phyloP scores from a whole-genome alignment of 2,113 vertebrate genomes.

The Glaucomys volans region DNA sequence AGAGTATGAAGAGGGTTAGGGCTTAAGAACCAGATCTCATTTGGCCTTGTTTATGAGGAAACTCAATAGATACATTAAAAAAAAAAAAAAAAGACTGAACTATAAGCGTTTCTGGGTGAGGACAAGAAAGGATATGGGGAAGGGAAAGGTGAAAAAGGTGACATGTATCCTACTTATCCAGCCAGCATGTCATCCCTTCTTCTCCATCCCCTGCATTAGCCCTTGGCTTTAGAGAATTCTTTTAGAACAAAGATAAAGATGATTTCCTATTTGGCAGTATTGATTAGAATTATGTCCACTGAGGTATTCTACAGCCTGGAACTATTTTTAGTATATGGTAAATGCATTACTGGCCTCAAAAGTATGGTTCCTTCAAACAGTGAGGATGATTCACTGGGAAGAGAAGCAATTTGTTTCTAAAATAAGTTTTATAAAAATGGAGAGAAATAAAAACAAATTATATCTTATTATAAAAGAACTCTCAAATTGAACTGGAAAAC shows the following conservation, averaged over 20 bases:
- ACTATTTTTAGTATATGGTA: conserved; percentile 56
- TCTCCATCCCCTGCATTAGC: not conserved
- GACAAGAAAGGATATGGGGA: not conserved
- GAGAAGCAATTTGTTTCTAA: conserved; percentile 59
- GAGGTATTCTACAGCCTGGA: conserved; percentile 22
- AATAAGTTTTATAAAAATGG: conserved; percentile 17
- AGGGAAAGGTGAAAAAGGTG: not conserved
- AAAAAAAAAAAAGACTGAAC: not conserved
- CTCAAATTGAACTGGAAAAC: conserved; percentile 34
- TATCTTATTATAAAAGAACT: conserved; percentile 27
- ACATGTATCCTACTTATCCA: not conserved
- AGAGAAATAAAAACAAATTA: conserved; percentile 47
- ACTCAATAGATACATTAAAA: not conserved
- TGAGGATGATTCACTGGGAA: conserved; percentile 28
- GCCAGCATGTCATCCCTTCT: not conserved
- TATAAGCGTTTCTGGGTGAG: not conserved
- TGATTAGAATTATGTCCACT: not conserved
- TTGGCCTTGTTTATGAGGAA: not conserved
- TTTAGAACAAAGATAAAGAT: conserved; percentile 28
- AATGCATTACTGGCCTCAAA: conserved; percentile 48
- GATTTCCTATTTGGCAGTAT: not conserved
- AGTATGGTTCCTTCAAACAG: conserved; percentile 1
- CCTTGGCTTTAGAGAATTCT: conserved; percentile 25
- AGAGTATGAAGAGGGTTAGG: conserved; percentile 34
- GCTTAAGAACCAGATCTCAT: conserved; percentile 37